A percentile compares a stretch with the other conserved stretches of the same genome.
Evolutionary conservation across 2,888 invertebrate species (phyloP).

Genomic region (Eudemis profundana): DNA sequence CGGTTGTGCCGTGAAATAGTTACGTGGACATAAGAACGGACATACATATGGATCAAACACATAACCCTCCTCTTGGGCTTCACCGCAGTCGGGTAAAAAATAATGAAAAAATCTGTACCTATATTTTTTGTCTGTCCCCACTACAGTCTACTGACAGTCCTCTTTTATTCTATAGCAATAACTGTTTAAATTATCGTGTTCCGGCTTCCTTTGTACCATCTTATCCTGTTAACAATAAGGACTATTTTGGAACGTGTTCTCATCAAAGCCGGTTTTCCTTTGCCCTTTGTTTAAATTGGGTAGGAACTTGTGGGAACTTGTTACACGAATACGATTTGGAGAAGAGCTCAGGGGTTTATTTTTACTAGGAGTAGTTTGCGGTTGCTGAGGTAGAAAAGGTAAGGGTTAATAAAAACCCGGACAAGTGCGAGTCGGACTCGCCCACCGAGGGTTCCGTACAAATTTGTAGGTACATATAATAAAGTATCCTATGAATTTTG

Average conservation of each 20-base stretch:
- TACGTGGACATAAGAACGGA: too few relatives aligned
- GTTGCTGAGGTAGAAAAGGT: not conserved
- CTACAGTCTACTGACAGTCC: slow-evolving; percentile 5
- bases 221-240: slow-evolving; percentile 10
- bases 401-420: too few relatives aligned
- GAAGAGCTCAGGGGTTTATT: slow-evolving; percentile 24
- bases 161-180: slow-evolving; percentile 38
- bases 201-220: not conserved
- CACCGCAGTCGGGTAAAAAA: too few relatives aligned
- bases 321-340: slow-evolving; percentile 30
- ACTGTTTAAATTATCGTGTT: slow-evolving; percentile 37
- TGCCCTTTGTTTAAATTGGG: slow-evolving; percentile 40
- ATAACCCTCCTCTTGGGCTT: too few relatives aligned
- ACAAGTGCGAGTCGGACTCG: too few relatives aligned
- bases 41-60: too few relatives aligned
- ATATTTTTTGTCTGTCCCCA: slow-evolving; percentile 17
- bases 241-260: slow-evolving; percentile 12
- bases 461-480: too few relatives aligned
- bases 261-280: slow-evolving; percentile 32
- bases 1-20: too few relatives aligned
- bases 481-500: too few relatives aligned
- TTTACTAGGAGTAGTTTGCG: slow-evolving; percentile 7
- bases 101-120: not conserved
- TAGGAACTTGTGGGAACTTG: slow-evolving; percentile 31
- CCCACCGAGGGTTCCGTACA: too few relatives aligned